These are phyloP conservation scores for Caenorhabditis inopinata DNA, from an alignment of 1,140 invertebrate species.

Conservation along the genomic window DNA sequence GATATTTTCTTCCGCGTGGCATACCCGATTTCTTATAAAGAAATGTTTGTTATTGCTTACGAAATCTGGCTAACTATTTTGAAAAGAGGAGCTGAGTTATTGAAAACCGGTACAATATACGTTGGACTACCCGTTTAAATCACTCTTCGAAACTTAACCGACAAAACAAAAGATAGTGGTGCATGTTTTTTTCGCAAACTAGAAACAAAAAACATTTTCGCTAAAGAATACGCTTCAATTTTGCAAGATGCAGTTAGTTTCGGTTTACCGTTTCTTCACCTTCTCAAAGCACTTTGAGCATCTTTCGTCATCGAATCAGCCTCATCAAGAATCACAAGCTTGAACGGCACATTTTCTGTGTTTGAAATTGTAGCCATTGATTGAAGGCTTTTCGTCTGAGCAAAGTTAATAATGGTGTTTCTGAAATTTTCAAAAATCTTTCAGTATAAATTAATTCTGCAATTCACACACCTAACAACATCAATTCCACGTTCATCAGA, in stretches of 20 bases:
- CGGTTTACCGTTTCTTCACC: constrained; percentile 64
- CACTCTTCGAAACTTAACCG: too few relatives aligned
- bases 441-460: background rate
- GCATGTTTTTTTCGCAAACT: too few relatives aligned
- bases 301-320: constrained; percentile 99
- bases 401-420: constrained; percentile 93
- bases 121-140: too few relatives aligned
- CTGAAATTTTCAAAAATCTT: background rate
- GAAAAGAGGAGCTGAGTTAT: too few relatives aligned
- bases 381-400: constrained; percentile 92
- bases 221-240: too few relatives aligned
- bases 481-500: constrained; percentile 98
- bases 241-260: background rate
- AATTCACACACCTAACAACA: constrained; percentile 76
- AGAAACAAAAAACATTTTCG: too few relatives aligned
- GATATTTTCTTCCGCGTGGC: too few relatives aligned
- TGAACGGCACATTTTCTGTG: constrained; percentile 71
- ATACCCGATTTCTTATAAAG: too few relatives aligned
- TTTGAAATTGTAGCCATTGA: constrained; percentile 69
- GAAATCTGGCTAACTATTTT: too few relatives aligned
- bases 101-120: too few relatives aligned
- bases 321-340: constrained; percentile 97
- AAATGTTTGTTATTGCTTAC: too few relatives aligned
- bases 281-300: constrained; percentile 94
- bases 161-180: too few relatives aligned